Base-by-base conservation (phyloP, 1,140 invertebrate genomes). In the Leguminivora glycinivorella region DNA sequence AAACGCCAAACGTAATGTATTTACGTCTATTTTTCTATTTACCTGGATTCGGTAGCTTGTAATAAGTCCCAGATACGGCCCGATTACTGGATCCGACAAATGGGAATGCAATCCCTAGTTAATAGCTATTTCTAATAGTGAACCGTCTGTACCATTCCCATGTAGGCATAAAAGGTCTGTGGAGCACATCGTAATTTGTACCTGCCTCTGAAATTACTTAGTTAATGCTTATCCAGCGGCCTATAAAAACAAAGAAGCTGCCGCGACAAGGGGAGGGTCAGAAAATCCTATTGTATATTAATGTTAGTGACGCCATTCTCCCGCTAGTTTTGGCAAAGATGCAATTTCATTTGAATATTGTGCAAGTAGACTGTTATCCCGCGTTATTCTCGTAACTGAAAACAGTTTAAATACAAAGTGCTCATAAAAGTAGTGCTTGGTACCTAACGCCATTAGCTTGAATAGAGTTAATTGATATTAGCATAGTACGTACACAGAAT, bases 311-410 rank as follows among this genome's bases (percentile, higher is more conserved):
- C 83, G 84, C 88, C 77, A 84, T 91, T 87, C 81, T 82, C 83
- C 69, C 83, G 85, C 83, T 88, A 90, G 89, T 91, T 91, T 91
- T 90, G 89, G 89, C 89, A 90, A 91, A 91, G 89, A 90, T 91
- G 87, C 88, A 91, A 91, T 91, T 90, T 89, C 87, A 91, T 91
- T 91, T 91, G 89, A 91, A 91, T 91, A 91, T 87, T 86, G 85
- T 89, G 87, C 88, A 90, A 87, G 86, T 85, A 72, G 79, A 83
- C 83, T 82, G 87, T 87, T 89, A 85, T 84, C 82, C 78, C 74
- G 81, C 83, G 84, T 82, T 88, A 88, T 86, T 80, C 76, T 80
- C 76, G 76, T 79, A 81, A 79, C 81, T 81, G 84, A 80, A 63
- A 83, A 79, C 83, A 83, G 74, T 91, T 91, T 89, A 90, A 90